Conservation (phyloP, 2,113 vertebrate species). For the Progne subis region DNA sequence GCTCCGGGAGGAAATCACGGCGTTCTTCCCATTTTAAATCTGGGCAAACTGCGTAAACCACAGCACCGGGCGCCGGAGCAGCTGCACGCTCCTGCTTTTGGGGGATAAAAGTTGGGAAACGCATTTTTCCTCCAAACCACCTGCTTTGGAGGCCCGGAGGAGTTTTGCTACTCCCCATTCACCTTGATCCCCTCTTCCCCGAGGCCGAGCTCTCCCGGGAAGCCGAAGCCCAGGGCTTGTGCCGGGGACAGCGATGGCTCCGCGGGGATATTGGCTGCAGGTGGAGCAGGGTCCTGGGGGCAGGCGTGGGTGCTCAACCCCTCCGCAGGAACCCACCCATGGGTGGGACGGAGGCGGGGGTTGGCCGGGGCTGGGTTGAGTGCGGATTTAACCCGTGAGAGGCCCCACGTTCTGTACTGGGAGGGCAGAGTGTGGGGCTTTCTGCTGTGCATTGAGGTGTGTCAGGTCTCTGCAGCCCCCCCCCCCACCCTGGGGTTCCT, state of each 20-base stretch:
- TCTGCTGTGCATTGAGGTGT: accelerated
- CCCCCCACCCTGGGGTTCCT: accelerated
- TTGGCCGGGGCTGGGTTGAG: accelerated
- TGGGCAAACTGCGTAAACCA: background rate
- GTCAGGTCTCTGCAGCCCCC: background rate
- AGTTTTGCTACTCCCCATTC: accelerated
- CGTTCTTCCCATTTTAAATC: accelerated
- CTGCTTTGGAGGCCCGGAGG: accelerated
- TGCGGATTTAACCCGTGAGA: background rate
- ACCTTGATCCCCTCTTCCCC: accelerated
- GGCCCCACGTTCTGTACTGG: accelerated
- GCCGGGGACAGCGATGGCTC: accelerated
- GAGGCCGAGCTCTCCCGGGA: accelerated
- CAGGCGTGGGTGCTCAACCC: background rate
- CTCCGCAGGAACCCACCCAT: background rate
- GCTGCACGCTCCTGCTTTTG: accelerated
- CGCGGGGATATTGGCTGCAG: background rate
- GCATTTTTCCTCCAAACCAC: accelerated
- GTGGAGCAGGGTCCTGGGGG: background rate
- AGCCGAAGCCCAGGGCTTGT: background rate
- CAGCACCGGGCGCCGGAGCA: accelerated
- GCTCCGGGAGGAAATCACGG: background rate
- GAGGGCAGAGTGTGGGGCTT: accelerated
- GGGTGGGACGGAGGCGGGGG: background rate
- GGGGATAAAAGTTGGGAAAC: background rate